These are phyloP conservation scores for Tympanoctomys barrerae DNA, from an alignment of 2,797 vertebrate genomes.

Conservation along the genomic window DNA sequence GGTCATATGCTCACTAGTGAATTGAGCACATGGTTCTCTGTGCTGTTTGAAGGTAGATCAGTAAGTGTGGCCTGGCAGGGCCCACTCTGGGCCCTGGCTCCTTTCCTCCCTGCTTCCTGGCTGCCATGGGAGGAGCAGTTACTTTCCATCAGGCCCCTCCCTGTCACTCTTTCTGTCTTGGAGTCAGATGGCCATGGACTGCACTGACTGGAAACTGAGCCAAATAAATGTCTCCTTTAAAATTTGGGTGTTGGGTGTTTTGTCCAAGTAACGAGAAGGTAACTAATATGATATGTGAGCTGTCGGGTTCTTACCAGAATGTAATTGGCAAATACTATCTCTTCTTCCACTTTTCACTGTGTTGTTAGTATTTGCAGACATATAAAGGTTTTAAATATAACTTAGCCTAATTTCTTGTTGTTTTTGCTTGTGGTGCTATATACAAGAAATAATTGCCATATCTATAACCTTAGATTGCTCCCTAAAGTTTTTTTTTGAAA, in stretches of 20 bases:
- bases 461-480: not conserved
- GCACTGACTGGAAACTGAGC: not conserved
- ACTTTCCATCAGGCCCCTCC: not conserved
- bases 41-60: not conserved
- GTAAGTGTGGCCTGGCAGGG: not conserved
- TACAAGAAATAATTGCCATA: slow-evolving; percentile 6
- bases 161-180: not conserved
- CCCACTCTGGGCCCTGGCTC: not conserved
- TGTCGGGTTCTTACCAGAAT: not conserved
- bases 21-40: too few relatives aligned
- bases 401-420: not conserved
- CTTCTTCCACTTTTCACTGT: not conserved
- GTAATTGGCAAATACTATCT: slow-evolving; percentile 15
- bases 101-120: not conserved
- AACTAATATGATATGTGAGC: not conserved
- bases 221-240: not conserved
- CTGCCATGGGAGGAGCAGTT: not conserved
- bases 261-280: not conserved
- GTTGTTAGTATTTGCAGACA: not conserved
- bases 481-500: not conserved
- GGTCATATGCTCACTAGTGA: not conserved
- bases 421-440: not conserved
- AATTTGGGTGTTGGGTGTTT: not conserved
- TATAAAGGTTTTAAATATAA: not conserved
- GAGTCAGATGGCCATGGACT: not conserved